Conservation (phyloP, 1,140 invertebrate genomes). For the Scaptomyza hsui region DNA sequence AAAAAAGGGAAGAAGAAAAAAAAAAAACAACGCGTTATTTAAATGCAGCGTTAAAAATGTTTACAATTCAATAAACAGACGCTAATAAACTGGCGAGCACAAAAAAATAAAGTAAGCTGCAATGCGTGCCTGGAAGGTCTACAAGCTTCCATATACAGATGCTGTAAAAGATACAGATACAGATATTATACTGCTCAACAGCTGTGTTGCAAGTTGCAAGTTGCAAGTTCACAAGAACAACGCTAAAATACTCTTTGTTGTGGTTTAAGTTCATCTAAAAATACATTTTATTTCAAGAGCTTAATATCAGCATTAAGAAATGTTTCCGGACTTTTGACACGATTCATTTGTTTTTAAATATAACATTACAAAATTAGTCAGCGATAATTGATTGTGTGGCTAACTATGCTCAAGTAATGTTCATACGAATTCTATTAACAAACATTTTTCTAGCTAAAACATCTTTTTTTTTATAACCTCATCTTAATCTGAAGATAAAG, state of each 20-base stretch:
- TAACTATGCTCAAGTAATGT: too few species aligned
- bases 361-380: too few species aligned
- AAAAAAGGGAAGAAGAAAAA: not conserved
- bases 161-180: slow-evolving; percentile 32
- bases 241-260: not conserved
- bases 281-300: too few species aligned
- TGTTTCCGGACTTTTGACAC: not conserved
- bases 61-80: slow-evolving; percentile 79
- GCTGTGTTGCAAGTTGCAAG: not conserved
- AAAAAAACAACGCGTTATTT: slow-evolving; percentile 51
- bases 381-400: too few species aligned
- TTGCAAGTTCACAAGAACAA: not conserved
- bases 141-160: slow-evolving; percentile 42
- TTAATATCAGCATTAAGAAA: too few species aligned
- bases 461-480: too few species aligned
- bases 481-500: not conserved
- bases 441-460: too few species aligned
- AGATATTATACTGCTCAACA: not conserved
- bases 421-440: too few species aligned
- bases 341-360: too few species aligned
- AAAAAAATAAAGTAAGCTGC: slow-evolving; percentile 24
- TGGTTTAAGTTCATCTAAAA: too few species aligned
- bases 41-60: slow-evolving; percentile 80
- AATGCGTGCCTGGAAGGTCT: slow-evolving; percentile 29
- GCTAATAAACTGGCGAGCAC: slow-evolving; percentile 41